Evolutionary conservation across 2,888 invertebrate species (phyloP), one percentile per base, ranked within the genome.

Genomic region (Lacanobia oleracea): DNA sequence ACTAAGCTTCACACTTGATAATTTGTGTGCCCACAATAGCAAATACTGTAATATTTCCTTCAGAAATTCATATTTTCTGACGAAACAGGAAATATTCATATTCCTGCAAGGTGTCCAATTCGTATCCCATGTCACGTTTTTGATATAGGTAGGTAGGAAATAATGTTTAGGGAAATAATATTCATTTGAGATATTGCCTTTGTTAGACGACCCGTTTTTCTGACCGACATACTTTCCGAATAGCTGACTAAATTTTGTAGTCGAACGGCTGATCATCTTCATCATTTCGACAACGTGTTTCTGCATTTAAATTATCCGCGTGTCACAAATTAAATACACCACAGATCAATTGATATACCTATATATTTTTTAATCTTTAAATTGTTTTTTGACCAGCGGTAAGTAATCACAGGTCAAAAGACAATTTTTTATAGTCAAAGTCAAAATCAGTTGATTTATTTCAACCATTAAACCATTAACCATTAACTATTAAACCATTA

Each of bases 91-190:
- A 67, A 84, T 83, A 75, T 63, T 69, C 51, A 72, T 77, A 81
- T 79, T 72, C 70, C 56, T 33, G 67, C 40, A 72, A 75, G 48
- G 70, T 72, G 75, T 77, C 74, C 79, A 74, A 73, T 84, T 77
- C 67, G 27, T 75, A 79, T 69, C 83, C 81, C 79, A 27, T 67
- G 79, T 84, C 84, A 83, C 76, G 63, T 72, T 65, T 74, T 77
- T 84, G 84, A 84, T 68, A 79, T 61, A 83, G 84, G 76, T 78
- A 69, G 67, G 53, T 70, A 75, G 43, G 12, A 64, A 64, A 75
- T 71, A 53, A 45, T 69, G 69, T 64, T 60, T 54, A 57, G 57
- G 18, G 59, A 66, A 67, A 59, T 68, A 56, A 66, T 77, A 67
- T 79, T 76, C 54, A 43, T n/a, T 63, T 12, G n/a, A 51, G 60